Evolutionary conservation across 2,888 invertebrate species (phyloP).

Genomic region (Acronicta aceris): DNA sequence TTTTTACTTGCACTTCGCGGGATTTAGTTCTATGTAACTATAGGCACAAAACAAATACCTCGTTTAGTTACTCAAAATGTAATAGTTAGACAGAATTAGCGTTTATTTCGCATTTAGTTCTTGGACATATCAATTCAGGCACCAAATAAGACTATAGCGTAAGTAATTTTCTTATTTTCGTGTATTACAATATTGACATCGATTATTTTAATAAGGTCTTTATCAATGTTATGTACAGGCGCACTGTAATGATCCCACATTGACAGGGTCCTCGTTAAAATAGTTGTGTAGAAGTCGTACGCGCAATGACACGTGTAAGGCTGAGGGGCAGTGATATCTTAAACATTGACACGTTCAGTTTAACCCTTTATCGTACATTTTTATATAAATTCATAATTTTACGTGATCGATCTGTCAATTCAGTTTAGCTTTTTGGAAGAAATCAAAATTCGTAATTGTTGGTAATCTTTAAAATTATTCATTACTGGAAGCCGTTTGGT

Average conservation of each 20-base stretch:
- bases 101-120: slow-evolving; percentile 86
- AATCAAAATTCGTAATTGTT: slow-evolving; percentile 73
- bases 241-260: slow-evolving; percentile 45
- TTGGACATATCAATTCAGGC: slow-evolving; percentile 88
- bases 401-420: slow-evolving; percentile 64
- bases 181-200: slow-evolving; percentile 61
- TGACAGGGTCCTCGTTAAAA: slow-evolving; percentile 65
- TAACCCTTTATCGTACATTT: slow-evolving; percentile 68
- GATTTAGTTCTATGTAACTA: slow-evolving; percentile 79
- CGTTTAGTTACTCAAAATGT: slow-evolving; percentile 84
- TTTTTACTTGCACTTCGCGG: slow-evolving; percentile 78
- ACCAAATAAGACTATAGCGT: slow-evolving; percentile 87
- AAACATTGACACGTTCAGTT: slow-evolving; percentile 69
- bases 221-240: slow-evolving; percentile 57
- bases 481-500: slow-evolving; percentile 57
- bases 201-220: slow-evolving; percentile 63
- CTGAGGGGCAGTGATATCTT: slow-evolving; percentile 63
- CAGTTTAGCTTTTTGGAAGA: slow-evolving; percentile 76
- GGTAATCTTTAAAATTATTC: slow-evolving; percentile 69
- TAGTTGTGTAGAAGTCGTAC: slow-evolving; percentile 64
- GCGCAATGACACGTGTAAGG: slow-evolving; percentile 66
- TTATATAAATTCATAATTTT: slow-evolving; percentile 61
- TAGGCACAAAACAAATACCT: slow-evolving; percentile 87
- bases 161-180: slow-evolving; percentile 80
- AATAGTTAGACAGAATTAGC: slow-evolving; percentile 84